Evolutionary conservation across 2,797 vertebrate species (phyloP).

Genomic region (Hemitrygon akajei): DNA sequence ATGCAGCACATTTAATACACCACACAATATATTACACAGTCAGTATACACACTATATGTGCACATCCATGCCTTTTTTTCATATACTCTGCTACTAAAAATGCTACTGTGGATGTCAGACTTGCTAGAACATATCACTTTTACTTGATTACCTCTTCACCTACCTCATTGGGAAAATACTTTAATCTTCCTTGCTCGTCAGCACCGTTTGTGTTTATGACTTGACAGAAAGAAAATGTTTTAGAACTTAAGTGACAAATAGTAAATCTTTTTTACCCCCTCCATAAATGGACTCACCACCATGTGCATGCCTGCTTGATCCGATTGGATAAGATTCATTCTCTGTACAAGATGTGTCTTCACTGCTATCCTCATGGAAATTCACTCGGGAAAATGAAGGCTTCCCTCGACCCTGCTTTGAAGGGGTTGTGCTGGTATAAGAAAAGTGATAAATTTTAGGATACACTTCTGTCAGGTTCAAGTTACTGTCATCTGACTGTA

Average conservation of each 20-base stretch:
- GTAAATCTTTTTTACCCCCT: slow-evolving; percentile 23
- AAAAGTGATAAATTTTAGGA: background rate
- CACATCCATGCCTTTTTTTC: background rate
- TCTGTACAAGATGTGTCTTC: slow-evolving; percentile 96
- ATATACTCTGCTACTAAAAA: slow-evolving; percentile 15
- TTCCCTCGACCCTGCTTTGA: slow-evolving; percentile 95
- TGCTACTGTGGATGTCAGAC: slow-evolving; percentile 16
- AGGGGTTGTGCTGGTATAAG: slow-evolving; percentile 76
- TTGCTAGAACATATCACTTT: background rate
- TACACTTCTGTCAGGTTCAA: too few species aligned
- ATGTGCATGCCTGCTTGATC: slow-evolving; percentile 59
- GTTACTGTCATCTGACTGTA: too few species aligned
- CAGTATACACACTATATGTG: background rate
- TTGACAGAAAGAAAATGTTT: slow-evolving; percentile 32
- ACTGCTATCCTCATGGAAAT: slow-evolving; percentile 93
- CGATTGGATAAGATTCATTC: slow-evolving; percentile 92
- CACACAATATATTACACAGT: background rate
- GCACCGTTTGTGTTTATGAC: slow-evolving; percentile 25
- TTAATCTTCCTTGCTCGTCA: slow-evolving; percentile 26
- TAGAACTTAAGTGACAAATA: slow-evolving; percentile 26
- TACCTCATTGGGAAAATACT: slow-evolving; percentile 23
- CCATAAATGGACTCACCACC: slow-evolving; percentile 33
- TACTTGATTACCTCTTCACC: slow-evolving; percentile 20
- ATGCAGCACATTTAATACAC: slow-evolving; percentile 28
- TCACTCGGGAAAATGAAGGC: slow-evolving; percentile 83